Base-by-base conservation (phyloP, 2,888 invertebrate species). In the Troides oblongomaculatus region DNA sequence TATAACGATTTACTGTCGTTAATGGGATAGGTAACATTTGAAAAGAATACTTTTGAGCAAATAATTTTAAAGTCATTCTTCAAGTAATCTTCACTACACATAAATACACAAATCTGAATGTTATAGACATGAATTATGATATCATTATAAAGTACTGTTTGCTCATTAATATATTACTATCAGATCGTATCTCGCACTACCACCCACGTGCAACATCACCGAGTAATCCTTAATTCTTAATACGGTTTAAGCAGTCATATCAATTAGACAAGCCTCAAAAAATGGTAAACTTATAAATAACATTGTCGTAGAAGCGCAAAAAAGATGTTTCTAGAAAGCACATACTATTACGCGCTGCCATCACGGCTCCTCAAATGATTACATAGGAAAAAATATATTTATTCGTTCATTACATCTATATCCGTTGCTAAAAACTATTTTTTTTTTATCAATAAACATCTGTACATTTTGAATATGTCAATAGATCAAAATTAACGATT, bases 31-130 rank as follows among this genome's bases (percentile, higher is more conserved):
- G 85, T 88, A 88, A 87, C 85, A 79, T 79, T 79, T 79, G 75
- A 78, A 80, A 80, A 81, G 70, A 80, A 70, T 71, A 65, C 77
- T 77, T 63, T 90, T 90, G 90, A 89, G 90, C 89, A 89, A 88
- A 82, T 81, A 78, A 78, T 78, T 76, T 76, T 76, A 72, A 73
- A 76, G 76, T 74, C 58, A 66, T 69, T 68, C 60, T 67, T 74
- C 61, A 70, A 65, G 70, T 50, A 65, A 68, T 71, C 66, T 62
- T 71, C 64, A 64, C 73, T 71, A 72, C 74, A 75, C 75, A 74
- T 72, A 74, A 69, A 73, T 69, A 73, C 67, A 72, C 62, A 71
- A 68, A 69, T 72, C 21, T 64, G 50, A 50, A 66, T 64, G 61
- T 23, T 60, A 60, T 66, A 70, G 66, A 70, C 61, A 67, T 63